Base-by-base conservation (phyloP, 2,113 vertebrate genomes). In the Sitta europaea region DNA sequence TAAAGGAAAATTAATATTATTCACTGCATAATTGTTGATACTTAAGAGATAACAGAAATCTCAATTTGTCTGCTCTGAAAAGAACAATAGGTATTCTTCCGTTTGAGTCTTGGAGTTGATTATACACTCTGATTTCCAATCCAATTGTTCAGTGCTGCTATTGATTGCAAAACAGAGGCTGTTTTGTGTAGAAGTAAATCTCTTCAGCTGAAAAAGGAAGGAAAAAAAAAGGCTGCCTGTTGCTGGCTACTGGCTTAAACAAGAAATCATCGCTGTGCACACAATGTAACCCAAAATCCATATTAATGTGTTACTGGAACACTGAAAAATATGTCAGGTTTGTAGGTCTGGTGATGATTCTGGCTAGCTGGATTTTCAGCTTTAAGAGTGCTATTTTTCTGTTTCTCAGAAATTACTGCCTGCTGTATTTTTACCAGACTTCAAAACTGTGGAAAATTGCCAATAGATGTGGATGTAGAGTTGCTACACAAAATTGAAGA, bases 1-100 rank as follows among this genome's bases (percentile, higher is more conserved):
- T 96, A 94, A 83, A 80, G 47, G 17, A 95, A 94, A 95, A 93
- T 90, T 92, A 76, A 80, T 92, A 79, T 95, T 63, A n/a, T 90
- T 94, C 51, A 66, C 38, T 86, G 47, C 11, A 54, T 68, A 76
- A n/a, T 47, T 89, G 70, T 83, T 95, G 93, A 76, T 95, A 80
- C 54, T 73, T 92, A 70, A 91, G 67, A 92, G 83, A 89, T 84
- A 92, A 78, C 42, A 62, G 67, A 92, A 22, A 63, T 77, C 67
- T 76, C 1, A 0, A 66, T 90, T 94, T 90, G 19, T 88, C 67
- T 86, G 28, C 62, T 88, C 14, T 23, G 62, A 43, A 62, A 90
- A 95, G 70, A 96, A 93, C 92, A 96, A 88, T 79, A 79, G 8
- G 11, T 36, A 51, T 70, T 90, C 70, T 94, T 48, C 62, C 0